A percentile compares a stretch with the other conserved stretches of the same genome.
Evolutionary conservation across 2,113 vertebrate genomes (phyloP).

Genomic region (Hippocampus mohnikei): DNA sequence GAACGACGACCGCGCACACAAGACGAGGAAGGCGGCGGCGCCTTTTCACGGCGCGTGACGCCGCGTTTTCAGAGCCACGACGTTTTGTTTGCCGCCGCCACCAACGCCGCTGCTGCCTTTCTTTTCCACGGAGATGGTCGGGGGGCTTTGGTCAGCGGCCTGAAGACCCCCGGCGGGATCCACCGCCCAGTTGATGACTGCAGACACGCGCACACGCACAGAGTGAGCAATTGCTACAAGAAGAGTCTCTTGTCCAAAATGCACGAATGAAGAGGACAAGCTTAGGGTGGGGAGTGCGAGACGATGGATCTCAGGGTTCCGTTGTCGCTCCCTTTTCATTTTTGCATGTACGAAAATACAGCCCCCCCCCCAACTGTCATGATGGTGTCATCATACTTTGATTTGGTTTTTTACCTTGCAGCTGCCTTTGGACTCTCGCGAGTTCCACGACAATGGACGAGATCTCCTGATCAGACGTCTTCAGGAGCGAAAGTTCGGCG

Average conservation of each 20-base stretch:
- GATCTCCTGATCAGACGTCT: slow-evolving; percentile 97
- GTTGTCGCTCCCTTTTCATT: slow-evolving; percentile 11
- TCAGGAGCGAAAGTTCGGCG: slow-evolving; percentile 89
- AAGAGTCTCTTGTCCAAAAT: neutral
- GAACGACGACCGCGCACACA: neutral
- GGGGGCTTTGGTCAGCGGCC: slow-evolving; percentile 60
- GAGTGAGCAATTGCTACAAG: neutral
- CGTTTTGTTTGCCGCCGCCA: slow-evolving; percentile 14
- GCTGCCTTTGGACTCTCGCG: slow-evolving; percentile 88
- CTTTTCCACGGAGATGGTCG: slow-evolving; percentile 66
- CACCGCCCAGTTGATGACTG: slow-evolving; percentile 92
- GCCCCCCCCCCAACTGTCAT: too few species aligned
- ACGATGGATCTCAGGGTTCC: neutral
- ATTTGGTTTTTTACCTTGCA: slow-evolving; percentile 77
- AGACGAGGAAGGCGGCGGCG: neutral
- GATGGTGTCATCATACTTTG: too few species aligned
- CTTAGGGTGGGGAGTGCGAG: neutral
- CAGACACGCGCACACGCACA: neutral
- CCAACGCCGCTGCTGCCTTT: slow-evolving; percentile 23
- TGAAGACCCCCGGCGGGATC: slow-evolving; percentile 82
- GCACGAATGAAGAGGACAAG: too few species aligned
- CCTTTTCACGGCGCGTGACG: neutral
- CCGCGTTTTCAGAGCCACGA: neutral
- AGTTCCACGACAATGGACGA: slow-evolving; percentile 90
- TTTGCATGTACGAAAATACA: too few species aligned